Percentiles rank a stretch among this genome's conserved stretches.
phyloP scores from a whole-genome alignment of 2,888 invertebrate species.

The Heliconius ismenius region DNA sequence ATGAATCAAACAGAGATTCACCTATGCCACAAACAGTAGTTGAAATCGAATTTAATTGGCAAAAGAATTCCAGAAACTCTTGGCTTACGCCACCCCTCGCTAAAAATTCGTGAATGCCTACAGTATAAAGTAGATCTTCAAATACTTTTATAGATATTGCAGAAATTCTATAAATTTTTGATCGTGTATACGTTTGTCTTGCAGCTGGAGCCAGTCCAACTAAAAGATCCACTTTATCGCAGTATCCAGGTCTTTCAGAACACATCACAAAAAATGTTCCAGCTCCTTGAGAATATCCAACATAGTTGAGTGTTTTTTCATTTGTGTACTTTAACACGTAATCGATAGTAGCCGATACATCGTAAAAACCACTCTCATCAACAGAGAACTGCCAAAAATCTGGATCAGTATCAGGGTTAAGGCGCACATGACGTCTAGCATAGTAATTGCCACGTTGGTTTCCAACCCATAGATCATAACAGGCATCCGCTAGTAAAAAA shows the following conservation, averaged over 20 bases:
- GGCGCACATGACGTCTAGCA: conserved; percentile 74
- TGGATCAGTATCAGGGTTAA: conserved; percentile 57
- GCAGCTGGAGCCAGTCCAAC: conserved; percentile 85
- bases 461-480: conserved; percentile 58
- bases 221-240: conserved; percentile 82
- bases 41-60: conserved; percentile 53
- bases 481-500: conserved; percentile 52
- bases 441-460: conserved; percentile 70
- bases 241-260: conserved; percentile 84
- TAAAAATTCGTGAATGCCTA: conserved; percentile 57
- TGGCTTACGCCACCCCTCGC: conserved; percentile 58
- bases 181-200: conserved; percentile 70
- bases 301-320: conserved; percentile 61
- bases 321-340: conserved; percentile 58
- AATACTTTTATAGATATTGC: conserved; percentile 44
- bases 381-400: conserved; percentile 79
- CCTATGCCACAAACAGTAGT: conserved; percentile 51
- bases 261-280: conserved; percentile 85
- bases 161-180: conserved; percentile 49
- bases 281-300: conserved; percentile 90
- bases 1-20: conserved; percentile 53
- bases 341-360: conserved; percentile 85
- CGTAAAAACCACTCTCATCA: conserved; percentile 88
- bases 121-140: conserved; percentile 47
- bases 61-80: conserved; percentile 58